Base-by-base conservation (phyloP, 2,113 vertebrate genomes). In the Silurus asotus region DNA sequence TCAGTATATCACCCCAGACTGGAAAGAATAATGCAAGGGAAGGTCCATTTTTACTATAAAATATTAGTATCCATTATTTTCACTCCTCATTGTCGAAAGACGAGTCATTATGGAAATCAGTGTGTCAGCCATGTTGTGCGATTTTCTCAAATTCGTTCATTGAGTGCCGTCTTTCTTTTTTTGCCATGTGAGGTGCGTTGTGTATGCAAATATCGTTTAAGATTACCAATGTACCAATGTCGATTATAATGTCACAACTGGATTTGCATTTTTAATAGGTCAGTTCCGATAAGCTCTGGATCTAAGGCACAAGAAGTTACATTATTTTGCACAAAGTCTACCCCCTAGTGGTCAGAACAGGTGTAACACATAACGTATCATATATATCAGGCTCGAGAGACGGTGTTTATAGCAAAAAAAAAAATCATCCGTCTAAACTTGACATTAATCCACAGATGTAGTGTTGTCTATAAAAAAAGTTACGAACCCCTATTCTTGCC, bases 271-370 rank as follows among this genome's bases (percentile, higher is more conserved):
- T 80, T 80, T 80, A 80, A 80, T 82, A 49, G 49, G 81, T 69
- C 81, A 82, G 23, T 65, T 65, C 13, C 55, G 81, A 67, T 67
- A 82, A 82, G 49, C 64, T 82, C 81, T 82, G 61, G 37, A 51
- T 82, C 81, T 82, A 82, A 82, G 81, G 81, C 81, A 82, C 81
- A 82, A 67, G 56, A 84, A 84, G 72, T 84, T 84, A 49, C 70
- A 83, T 69, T 69, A 69, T 70, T 70, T 58, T 83, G 81, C 67
- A 70, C 67, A 56, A 83, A 58, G 37, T 83, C 64, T 70, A 70
- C 81, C 53, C 37, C 81, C 70, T 84, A 61, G 74, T 85, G 70
- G 13, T 76, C 83, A 84, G 70, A 84, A 76, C 72, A 77, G 49
- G 74, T 77, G 59, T 67, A 55, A 77, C 74, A 83, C 48, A 72